Evolutionary conservation across 2,888 invertebrate species (phyloP).

Genomic region (Thereva unica): DNA sequence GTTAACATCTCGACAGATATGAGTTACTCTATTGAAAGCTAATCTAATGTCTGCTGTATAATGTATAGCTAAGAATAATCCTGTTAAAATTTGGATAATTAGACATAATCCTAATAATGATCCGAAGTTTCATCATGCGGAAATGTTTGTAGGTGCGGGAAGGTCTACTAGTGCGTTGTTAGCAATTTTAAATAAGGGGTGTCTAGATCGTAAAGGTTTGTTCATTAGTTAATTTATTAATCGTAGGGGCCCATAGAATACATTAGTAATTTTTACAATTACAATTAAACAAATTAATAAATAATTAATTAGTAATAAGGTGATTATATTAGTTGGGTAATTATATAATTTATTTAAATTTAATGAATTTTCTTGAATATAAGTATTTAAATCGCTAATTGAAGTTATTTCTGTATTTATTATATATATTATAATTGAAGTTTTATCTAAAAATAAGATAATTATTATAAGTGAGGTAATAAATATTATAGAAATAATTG

Average conservation of each 20-base stretch:
- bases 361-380: slow-evolving; percentile 58
- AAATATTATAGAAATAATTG: slow-evolving; percentile 47
- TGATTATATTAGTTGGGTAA: slow-evolving; percentile 60
- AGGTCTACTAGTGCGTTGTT: slow-evolving; percentile 65
- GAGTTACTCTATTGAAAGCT: slow-evolving; percentile 69
- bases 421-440: slow-evolving; percentile 52
- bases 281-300: slow-evolving; percentile 65
- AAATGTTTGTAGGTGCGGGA: slow-evolving; percentile 67
- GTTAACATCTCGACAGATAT: slow-evolving; percentile 73
- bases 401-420: slow-evolving; percentile 56
- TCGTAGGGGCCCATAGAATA: slow-evolving; percentile 62
- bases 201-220: slow-evolving; percentile 58
- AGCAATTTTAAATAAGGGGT: slow-evolving; percentile 63
- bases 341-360: slow-evolving; percentile 63
- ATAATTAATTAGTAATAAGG: slow-evolving; percentile 63
- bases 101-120: slow-evolving; percentile 67
- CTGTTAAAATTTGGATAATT: slow-evolving; percentile 69
- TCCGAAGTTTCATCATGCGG: slow-evolving; percentile 71
- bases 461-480: slow-evolving; percentile 47
- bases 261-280: slow-evolving; percentile 63
- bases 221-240: slow-evolving; percentile 60
- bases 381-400: slow-evolving; percentile 47
- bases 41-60: slow-evolving; percentile 66
- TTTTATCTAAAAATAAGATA: slow-evolving; percentile 47
- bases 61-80: slow-evolving; percentile 72